Conservation (phyloP, 2,113 vertebrate genomes). For the Oncorhynchus masou region DNA sequence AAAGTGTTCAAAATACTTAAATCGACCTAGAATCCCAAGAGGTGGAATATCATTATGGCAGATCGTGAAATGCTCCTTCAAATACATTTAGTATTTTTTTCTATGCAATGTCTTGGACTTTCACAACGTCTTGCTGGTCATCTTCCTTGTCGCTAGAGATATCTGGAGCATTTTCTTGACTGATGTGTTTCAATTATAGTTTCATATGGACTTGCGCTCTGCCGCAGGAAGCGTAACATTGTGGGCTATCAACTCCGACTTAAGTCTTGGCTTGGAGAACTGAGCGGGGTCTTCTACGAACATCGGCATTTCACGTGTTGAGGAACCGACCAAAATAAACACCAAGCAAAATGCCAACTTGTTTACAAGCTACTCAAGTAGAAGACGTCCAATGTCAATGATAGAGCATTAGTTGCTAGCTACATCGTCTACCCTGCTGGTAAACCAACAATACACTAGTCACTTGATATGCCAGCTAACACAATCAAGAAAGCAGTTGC, state of each 20-base stretch:
- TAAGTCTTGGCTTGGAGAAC: slow-evolving; percentile 72
- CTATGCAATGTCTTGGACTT: background rate
- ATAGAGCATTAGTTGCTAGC: background rate
- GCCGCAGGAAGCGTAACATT: slow-evolving; percentile 63
- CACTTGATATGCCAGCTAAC: background rate
- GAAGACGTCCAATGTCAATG: background rate
- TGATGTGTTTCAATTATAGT: slow-evolving; percentile 64
- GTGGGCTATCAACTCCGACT: slow-evolving; percentile 67
- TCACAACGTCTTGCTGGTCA: slow-evolving; percentile 25
- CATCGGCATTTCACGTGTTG: slow-evolving; percentile 62
- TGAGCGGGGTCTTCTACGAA: slow-evolving; percentile 57
- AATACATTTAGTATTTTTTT: too few relatives aligned
- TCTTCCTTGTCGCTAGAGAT: slow-evolving; percentile 81
- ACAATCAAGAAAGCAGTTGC: background rate
- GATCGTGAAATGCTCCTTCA: too few relatives aligned
- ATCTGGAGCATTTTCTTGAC: slow-evolving; percentile 48
- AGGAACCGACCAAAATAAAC: background rate
- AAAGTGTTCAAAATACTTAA: too few relatives aligned
- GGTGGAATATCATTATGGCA: too few relatives aligned
- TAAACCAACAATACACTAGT: background rate
- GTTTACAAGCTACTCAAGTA: background rate
- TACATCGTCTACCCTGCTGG: background rate
- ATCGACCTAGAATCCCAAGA: too few relatives aligned
- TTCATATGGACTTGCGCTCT: slow-evolving; percentile 62
- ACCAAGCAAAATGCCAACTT: background rate